These are phyloP conservation scores for Synchiropus splendidus DNA, from an alignment of 2,113 vertebrate species.

Conservation along the genomic window DNA sequence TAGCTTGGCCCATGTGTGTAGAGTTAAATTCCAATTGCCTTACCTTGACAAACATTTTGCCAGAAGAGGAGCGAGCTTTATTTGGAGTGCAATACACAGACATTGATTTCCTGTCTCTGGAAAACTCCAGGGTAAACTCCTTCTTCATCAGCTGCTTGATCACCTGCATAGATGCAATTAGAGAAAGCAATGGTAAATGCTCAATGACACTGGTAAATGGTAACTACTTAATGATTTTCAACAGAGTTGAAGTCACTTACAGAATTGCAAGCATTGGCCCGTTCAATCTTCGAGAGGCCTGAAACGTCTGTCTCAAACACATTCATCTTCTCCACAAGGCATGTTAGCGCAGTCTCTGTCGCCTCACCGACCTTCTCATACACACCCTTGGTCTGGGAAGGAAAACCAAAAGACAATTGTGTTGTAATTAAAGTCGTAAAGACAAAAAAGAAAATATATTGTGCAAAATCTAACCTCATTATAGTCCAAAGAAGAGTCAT, in stretches of 20 bases:
- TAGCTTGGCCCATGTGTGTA: too few species aligned
- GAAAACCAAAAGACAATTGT: neutral
- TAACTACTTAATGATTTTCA: neutral
- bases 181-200: neutral
- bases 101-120: conserved; percentile 95
- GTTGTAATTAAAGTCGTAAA: neutral
- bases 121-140: conserved; percentile 87
- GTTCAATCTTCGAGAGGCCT: conserved; percentile 77
- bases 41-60: conserved; percentile 98
- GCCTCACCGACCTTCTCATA: conserved; percentile 91
- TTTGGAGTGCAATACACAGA: conserved; percentile 95
- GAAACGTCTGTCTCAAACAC: conserved; percentile 80
- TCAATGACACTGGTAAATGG: neutral
- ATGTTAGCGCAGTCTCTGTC: conserved; percentile 82
- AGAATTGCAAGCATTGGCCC: conserved; percentile 82
- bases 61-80: conserved; percentile 82
- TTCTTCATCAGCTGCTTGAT: conserved; percentile 93
- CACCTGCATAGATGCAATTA: conserved; percentile 60
- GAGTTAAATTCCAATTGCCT: neutral
- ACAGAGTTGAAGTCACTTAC: conserved; percentile 49
- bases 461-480: conserved; percentile 78
- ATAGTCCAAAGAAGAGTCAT: conserved; percentile 95
- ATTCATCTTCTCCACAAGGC: conserved; percentile 93
- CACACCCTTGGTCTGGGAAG: conserved; percentile 73
- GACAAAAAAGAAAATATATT: neutral